Percentiles rank a stretch among this genome's conserved stretches.
phyloP scores from a whole-genome alignment of 1,140 invertebrate genomes.

The Ctenoplectra terminalis region DNA sequence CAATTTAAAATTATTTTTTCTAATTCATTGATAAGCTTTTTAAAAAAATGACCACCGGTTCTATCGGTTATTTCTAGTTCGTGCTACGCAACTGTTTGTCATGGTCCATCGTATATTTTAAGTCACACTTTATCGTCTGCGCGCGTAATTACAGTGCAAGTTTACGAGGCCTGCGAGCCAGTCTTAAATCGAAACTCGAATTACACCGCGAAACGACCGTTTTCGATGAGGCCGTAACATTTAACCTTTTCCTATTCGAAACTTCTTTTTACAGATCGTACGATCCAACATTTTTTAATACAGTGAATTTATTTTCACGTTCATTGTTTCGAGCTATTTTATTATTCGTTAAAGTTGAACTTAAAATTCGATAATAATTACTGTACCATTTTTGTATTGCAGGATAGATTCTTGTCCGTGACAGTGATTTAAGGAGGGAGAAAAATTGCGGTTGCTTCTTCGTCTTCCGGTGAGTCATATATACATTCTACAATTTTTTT shows the following conservation, averaged over 20 bases:
- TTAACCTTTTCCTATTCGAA: background rate
- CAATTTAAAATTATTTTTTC: background rate
- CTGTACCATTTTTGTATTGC: background rate
- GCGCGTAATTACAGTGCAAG: slow-evolving; percentile 32
- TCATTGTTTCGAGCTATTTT: background rate
- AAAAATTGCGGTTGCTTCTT: background rate
- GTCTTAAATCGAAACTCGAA: slow-evolving; percentile 26
- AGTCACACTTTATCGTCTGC: slow-evolving; percentile 25
- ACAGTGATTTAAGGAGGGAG: too few species aligned
- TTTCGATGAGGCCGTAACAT: background rate
- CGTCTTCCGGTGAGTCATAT: slow-evolving; percentile 9
- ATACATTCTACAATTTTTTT: background rate
- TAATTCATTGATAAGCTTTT: background rate
- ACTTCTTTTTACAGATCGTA: background rate
- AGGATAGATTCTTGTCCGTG: background rate
- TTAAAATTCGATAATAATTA: background rate
- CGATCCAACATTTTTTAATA: background rate
- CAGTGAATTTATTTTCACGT: background rate
- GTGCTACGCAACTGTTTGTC: slow-evolving; percentile 21
- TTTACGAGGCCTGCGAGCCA: slow-evolving; percentile 27
- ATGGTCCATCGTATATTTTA: slow-evolving; percentile 36
- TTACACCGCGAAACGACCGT: slow-evolving; percentile 13
- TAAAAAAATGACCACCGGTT: background rate
- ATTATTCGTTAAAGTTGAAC: background rate
- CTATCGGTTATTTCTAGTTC: slow-evolving; percentile 14